A percentile compares a stretch with the other conserved stretches of the same genome.
Evolutionary conservation across 2,113 vertebrate genomes (phyloP).

Genomic region (Anser brachyrhynchus): DNA sequence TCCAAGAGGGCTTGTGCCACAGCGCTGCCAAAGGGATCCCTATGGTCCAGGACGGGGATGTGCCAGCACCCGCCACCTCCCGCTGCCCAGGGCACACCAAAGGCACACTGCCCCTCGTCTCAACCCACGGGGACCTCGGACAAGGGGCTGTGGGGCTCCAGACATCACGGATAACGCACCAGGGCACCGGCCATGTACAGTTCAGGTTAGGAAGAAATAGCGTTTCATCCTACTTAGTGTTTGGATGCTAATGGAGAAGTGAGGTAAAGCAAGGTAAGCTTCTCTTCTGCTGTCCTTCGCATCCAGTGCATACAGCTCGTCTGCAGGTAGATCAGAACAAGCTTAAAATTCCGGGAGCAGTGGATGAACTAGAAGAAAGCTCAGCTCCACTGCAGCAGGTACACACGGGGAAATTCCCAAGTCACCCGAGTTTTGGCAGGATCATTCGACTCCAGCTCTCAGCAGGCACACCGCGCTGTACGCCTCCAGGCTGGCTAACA

Average conservation of each 20-base stretch:
- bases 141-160: background rate
- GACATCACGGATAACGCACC: accelerated
- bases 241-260: background rate
- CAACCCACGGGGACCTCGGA: accelerated
- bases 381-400: background rate
- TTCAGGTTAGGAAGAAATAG: background rate
- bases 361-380: background rate
- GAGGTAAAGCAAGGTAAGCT: background rate
- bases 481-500: too few relatives aligned
- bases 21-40: accelerated
- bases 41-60: background rate
- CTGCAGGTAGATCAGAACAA: background rate
- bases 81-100: background rate
- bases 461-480: background rate
- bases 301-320: background rate
- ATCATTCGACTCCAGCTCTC: background rate
- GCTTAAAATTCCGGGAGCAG: background rate
- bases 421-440: background rate
- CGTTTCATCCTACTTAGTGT: background rate
- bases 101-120: background rate
- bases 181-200: accelerated
- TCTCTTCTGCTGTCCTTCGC: background rate
- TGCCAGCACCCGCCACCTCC: accelerated
- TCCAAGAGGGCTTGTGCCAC: background rate
- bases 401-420: background rate